A percentile compares a stretch with the other conserved stretches of the same genome.
These are phyloP conservation scores for Cantharis rustica DNA, from an alignment of 2,888 invertebrate species.

Conservation along the genomic window DNA sequence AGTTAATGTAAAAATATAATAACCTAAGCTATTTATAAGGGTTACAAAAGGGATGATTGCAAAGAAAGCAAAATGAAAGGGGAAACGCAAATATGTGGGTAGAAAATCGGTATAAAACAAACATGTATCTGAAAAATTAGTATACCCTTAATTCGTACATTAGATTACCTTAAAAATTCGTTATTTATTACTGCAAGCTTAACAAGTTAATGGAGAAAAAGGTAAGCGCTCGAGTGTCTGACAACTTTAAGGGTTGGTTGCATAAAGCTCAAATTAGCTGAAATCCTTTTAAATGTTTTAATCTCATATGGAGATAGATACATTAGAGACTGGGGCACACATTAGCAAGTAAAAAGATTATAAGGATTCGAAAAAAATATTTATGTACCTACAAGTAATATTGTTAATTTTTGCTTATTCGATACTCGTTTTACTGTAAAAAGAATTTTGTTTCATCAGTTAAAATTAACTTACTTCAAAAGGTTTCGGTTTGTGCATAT, in stretches of 20 bases:
- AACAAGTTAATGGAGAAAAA: conserved; percentile 49
- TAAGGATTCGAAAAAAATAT: conserved; percentile 47
- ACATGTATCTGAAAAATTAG: conserved; percentile 49
- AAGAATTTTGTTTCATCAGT: background rate
- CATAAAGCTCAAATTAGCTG: conserved; percentile 45
- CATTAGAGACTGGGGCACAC: conserved; percentile 47
- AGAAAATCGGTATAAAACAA: conserved; percentile 30
- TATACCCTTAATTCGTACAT: conserved; percentile 51
- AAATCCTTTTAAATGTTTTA: conserved; percentile 50
- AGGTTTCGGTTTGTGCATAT: background rate
- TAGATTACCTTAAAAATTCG: conserved; percentile 54
- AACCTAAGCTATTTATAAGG: conserved; percentile 47
- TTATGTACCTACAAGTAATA: conserved; percentile 36
- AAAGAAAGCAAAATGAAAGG: conserved; percentile 49
- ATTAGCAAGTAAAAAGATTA: conserved; percentile 54
- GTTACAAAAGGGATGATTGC: conserved; percentile 49
- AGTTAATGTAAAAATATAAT: conserved; percentile 36
- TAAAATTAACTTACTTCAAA: background rate
- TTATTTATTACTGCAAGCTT: conserved; percentile 51
- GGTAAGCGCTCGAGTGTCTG: conserved; percentile 34
- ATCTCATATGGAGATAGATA: conserved; percentile 51
- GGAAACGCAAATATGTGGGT: conserved; percentile 30
- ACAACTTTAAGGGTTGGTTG: conserved; percentile 16
- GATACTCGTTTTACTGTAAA: conserved; percentile 18
- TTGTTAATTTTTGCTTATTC: conserved; percentile 13